These are phyloP conservation scores for Gymnopithys bicolor DNA, from an alignment of 2,797 vertebrate genomes.

Conservation along the genomic window DNA sequence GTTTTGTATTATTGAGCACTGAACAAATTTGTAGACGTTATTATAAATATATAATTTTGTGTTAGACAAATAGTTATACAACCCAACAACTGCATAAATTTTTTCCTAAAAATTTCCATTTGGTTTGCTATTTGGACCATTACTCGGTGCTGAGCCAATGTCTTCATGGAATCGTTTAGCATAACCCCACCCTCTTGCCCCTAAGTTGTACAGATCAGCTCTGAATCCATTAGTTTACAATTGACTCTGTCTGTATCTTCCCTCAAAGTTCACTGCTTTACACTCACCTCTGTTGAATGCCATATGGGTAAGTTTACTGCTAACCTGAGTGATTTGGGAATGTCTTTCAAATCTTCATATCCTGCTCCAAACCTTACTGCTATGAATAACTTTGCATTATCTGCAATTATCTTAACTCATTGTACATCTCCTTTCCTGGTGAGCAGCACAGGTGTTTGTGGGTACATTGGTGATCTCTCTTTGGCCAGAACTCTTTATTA, in stretches of 20 bases:
- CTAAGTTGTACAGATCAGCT: not conserved
- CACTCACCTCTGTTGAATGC: not conserved
- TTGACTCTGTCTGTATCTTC: accelerated
- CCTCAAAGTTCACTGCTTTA: not conserved
- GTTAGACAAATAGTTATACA: not conserved
- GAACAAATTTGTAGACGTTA: not conserved
- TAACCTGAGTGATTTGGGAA: not conserved
- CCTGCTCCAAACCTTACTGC: not conserved
- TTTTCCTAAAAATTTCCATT: not conserved
- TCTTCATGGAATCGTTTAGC: not conserved
- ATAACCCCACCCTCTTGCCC: not conserved
- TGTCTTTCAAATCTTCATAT: not conserved
- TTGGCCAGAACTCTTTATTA: not conserved
- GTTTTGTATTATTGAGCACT: not conserved
- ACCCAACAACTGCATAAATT: accelerated
- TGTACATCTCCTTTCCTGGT: not conserved
- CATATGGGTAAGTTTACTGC: not conserved
- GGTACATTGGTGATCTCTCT: not conserved
- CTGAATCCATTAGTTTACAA: not conserved
- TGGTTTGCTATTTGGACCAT: not conserved
- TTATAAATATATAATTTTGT: not conserved
- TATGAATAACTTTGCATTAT: not conserved
- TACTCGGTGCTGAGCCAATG: not conserved
- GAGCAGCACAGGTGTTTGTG: not conserved
- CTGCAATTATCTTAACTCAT: not conserved